These are phyloP conservation scores for Anneissia japonica DNA, from an alignment of 35 echinoderm and acorn worm genomes.

Conservation along the genomic window DNA sequence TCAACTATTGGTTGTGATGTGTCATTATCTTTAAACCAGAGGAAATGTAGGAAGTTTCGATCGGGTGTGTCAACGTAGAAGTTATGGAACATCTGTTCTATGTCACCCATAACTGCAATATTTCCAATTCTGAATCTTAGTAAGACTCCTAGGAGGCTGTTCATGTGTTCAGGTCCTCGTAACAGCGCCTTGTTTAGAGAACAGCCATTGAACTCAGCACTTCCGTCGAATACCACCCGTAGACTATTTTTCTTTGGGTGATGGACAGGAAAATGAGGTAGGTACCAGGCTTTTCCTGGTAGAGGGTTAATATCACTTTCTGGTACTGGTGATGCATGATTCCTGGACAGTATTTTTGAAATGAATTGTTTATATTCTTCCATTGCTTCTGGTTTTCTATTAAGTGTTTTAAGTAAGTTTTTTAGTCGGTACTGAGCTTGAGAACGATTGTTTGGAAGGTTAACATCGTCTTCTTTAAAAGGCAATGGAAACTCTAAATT, in stretches of 20 bases:
- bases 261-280: slow-evolving; percentile 11
- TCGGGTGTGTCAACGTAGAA: neutral
- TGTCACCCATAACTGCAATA: slow-evolving; percentile 44
- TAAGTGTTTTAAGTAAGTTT: neutral
- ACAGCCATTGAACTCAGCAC: neutral
- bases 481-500: slow-evolving; percentile 22
- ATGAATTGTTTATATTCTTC: neutral
- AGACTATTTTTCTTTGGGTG: slow-evolving; percentile 25
- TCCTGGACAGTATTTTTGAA: neutral
- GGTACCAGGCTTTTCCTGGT: neutral
- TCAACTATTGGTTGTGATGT: neutral
- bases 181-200: slow-evolving; percentile 47
- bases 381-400: neutral
- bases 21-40: neutral
- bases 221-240: slow-evolving; percentile 20
- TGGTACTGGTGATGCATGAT: neutral
- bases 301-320: neutral
- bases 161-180: slow-evolving; percentile 56
- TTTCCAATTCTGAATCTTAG: slow-evolving; percentile 22
- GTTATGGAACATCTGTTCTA: slow-evolving; percentile 46
- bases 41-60: neutral
- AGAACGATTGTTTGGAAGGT: neutral
- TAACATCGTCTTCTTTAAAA: neutral
- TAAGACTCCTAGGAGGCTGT: slow-evolving; percentile 32
- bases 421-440: neutral